Evolutionary conservation across 1,140 invertebrate species (phyloP), one percentile per base, ranked within the genome.

Genomic region (Colletes latitarsis): DNA sequence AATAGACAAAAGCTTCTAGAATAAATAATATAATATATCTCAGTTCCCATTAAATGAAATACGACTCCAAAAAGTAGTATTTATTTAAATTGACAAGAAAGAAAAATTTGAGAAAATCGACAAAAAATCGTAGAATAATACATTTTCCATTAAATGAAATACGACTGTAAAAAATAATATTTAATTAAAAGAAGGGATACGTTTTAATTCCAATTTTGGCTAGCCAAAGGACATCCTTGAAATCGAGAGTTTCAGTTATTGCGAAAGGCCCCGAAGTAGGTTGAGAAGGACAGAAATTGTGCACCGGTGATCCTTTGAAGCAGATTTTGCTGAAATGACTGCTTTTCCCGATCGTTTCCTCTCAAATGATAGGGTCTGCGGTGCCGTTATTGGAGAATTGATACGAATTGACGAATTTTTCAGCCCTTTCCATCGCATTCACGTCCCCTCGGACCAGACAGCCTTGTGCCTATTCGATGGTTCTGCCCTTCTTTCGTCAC

Each of bases 351-450:
- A 80, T 77, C 52, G 52, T 82, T 88, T 63, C 55, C 66, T 41
- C 49, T 57, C 77, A 77, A 88, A 82, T 89, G 68, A 84, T 72
- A 86, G 86, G 87, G 75, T 83, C 41, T 4, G 17, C 21, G 58
- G 75, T 63, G 67, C 81, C 66, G 66, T 89, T 87, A 90, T 88
- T 83, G 82, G 76, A 69, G 83, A 89, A 90, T 90, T 90, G 88
- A 90, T 90, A 89, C 85, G 76, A 52, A 62, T 70, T 70, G 67
- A 43, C 73, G 82, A 83, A 69, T 74, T 80, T 76, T 81, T 30
- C 43, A 73, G 41, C 10, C 81, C 67, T 72, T 72, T 39, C 14
- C 39, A 17, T 75, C 43, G 46, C 60, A 74, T 82, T 55, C n/a
- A 69, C 55, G 81, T 41, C 81, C 57, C 53, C 19, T n/a, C 66